Percentiles rank a stretch among this genome's conserved stretches.
Evolutionary conservation across 2,797 vertebrate species (phyloP).

Genomic region (Fistularia tabacaria): DNA sequence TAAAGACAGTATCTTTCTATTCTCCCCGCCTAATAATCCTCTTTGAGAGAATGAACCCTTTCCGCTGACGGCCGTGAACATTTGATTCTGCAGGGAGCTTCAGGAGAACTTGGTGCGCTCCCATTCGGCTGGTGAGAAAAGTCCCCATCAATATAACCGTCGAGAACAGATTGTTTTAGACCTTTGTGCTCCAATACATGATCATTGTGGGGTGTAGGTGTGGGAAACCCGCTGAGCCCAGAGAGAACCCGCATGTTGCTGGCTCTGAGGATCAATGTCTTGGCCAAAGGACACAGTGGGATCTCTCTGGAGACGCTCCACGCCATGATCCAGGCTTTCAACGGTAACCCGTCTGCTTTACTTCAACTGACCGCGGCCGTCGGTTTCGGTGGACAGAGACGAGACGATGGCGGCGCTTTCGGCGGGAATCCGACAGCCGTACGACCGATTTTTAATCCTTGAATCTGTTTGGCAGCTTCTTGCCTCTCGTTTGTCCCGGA

Average conservation of each 20-base stretch:
- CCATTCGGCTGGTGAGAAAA: slow-evolving; percentile 87
- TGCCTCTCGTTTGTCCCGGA: slow-evolving; percentile 95
- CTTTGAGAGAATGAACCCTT: too few species aligned
- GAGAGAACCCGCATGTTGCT: slow-evolving; percentile 95
- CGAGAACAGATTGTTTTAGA: too few species aligned
- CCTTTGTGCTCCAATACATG: slow-evolving; percentile 1
- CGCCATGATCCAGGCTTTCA: slow-evolving; percentile 89
- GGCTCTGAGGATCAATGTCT: slow-evolving; percentile 93
- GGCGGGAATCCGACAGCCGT: not conserved
- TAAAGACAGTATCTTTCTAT: slow-evolving; percentile 52
- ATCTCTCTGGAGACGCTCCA: slow-evolving; percentile 91
- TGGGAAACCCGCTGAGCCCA: slow-evolving; percentile 92
- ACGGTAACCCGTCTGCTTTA: slow-evolving; percentile 74
- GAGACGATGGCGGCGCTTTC: not conserved
- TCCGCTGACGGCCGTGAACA: too few species aligned
- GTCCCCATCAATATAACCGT: not conserved
- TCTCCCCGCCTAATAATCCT: not conserved
- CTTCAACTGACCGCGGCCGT: slow-evolving; percentile 1
- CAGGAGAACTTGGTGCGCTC: slow-evolving; percentile 96
- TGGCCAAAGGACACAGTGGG: slow-evolving; percentile 96
- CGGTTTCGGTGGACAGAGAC: too few species aligned
- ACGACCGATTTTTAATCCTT: not conserved
- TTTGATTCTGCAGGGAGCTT: slow-evolving; percentile 79
- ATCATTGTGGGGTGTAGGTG: slow-evolving; percentile 71
- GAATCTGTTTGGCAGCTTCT: slow-evolving; percentile 75